These are phyloP conservation scores for Chalcosyrphus nemorum DNA, from an alignment of 2,888 invertebrate genomes.

Conservation along the genomic window DNA sequence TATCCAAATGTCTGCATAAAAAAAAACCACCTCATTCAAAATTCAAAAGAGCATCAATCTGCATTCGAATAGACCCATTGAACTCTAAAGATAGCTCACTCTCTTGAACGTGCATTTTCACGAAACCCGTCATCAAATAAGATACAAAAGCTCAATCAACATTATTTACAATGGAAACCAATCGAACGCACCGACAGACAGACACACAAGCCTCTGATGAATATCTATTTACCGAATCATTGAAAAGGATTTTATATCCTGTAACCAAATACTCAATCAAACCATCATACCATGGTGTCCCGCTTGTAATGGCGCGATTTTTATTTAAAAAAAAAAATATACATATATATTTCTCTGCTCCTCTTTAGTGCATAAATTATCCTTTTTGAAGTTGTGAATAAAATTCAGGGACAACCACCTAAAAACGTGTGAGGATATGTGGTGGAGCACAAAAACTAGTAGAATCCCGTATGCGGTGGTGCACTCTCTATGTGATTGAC, in stretches of 20 bases:
- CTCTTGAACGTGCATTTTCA: constrained; percentile 13
- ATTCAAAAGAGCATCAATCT: constrained; percentile 9
- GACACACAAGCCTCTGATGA: neutral
- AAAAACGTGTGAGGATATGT: constrained; percentile 1
- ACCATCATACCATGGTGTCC: constrained; percentile 28
- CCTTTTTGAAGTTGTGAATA: constrained; percentile 33
- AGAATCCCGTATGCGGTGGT: constrained; percentile 34
- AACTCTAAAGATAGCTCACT: neutral
- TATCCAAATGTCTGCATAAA: neutral
- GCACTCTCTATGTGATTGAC: constrained; percentile 68
- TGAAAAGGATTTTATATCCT: constrained; percentile 29
- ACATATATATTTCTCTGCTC: constrained; percentile 42
- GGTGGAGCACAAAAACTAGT: neutral
- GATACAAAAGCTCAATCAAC: constrained; percentile 66
- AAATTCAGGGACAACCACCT: constrained; percentile 20
- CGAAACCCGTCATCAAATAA: constrained; percentile 25
- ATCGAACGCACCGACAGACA: constrained; percentile 21
- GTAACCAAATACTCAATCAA: constrained; percentile 52
- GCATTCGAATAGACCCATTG: constrained; percentile 10
- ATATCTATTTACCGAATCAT: constrained; percentile 51
- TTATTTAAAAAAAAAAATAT: constrained; percentile 39
- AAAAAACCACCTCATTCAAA: neutral
- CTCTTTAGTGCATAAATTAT: constrained; percentile 49
- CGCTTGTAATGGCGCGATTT: constrained; percentile 31
- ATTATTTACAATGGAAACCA: constrained; percentile 60